Percentiles rank a stretch among this genome's conserved stretches.
Conservation (phyloP, 2,113 vertebrate species). For the Sphyrna mokarran region DNA sequence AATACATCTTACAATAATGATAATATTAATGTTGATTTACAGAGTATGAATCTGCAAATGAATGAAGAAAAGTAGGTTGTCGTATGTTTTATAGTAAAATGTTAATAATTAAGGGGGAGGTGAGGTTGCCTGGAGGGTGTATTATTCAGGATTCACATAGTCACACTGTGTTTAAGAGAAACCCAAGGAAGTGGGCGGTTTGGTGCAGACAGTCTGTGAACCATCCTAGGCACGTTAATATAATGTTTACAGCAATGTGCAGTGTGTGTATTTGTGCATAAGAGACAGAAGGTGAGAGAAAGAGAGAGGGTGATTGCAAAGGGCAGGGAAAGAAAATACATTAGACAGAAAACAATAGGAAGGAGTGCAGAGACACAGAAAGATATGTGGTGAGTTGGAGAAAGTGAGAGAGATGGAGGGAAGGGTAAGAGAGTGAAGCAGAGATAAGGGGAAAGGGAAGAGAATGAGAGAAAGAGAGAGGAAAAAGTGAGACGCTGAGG, state of each 20-base stretch:
- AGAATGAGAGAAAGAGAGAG: background rate
- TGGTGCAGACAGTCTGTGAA: background rate
- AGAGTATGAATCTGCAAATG: background rate
- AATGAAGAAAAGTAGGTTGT: slow-evolving; percentile 17
- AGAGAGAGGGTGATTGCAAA: background rate
- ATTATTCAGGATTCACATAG: background rate
- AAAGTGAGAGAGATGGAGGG: too few species aligned
- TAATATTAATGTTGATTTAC: background rate
- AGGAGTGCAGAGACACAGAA: background rate
- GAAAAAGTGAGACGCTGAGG: background rate
- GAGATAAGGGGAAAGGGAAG: background rate
- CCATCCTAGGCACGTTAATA: background rate
- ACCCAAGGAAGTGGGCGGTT: background rate
- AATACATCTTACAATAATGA: background rate
- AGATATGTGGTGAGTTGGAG: background rate
- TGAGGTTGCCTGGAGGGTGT: slow-evolving; percentile 12
- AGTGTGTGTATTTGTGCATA: background rate
- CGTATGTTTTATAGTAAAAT: slow-evolving; percentile 14
- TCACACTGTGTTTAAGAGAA: background rate
- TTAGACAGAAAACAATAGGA: background rate
- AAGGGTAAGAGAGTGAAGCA: background rate
- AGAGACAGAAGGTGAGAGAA: background rate
- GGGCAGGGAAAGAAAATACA: background rate
- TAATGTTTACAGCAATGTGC: background rate
- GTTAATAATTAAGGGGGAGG: slow-evolving; percentile 19